Base-by-base conservation (phyloP, 2,797 vertebrate genomes). In the Threskiornis aethiopicus region DNA sequence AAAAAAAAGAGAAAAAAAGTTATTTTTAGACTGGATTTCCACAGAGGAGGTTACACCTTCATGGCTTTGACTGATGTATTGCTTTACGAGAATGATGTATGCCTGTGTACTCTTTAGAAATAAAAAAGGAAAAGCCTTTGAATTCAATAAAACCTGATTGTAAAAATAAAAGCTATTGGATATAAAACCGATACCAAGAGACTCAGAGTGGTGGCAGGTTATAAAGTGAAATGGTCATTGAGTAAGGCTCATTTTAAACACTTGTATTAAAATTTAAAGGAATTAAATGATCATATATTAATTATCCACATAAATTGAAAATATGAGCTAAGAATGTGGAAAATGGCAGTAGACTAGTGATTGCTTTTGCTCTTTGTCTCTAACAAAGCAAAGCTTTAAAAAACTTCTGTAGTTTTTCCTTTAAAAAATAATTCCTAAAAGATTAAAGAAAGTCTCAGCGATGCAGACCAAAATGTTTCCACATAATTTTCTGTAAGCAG, bases 291-390 rank as follows among this genome's bases (percentile, higher is more conserved):
- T 84, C 31, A 13, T 62, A 21, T 61, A 82, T 91, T 81, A 94
- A 95, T 95, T 96, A 84, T 64, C 62, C 62, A 72, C 69, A 76
- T 88, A 76, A 88, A 81, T 66, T 81, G 85, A 84, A 94, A 88
- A 72, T 52, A 47, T 16, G 69, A 93, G 42, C 90, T 51, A 41
- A 79, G 46, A 84, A 62, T 1, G 4, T 2, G 2, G 75, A 66
- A 93, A 62, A 80, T 61, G 67, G 19, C 75, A 80, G 39, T 44
- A 51, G 46, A 26, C 49, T 64, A 39, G 11, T 39, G 51, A 76
- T 51, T 89, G 46, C 77, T 66, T 84, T 80, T 94, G 28, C 51
- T 89, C n/a, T 73, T 58, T 84, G 20, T 51, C 19, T 70, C 21
- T 61, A 72, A 70, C 31, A 62, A 89, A 80, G 52, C 29, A 61